phyloP scores from a whole-genome alignment of 2,113 vertebrate species.

The Ursus arctos region DNA sequence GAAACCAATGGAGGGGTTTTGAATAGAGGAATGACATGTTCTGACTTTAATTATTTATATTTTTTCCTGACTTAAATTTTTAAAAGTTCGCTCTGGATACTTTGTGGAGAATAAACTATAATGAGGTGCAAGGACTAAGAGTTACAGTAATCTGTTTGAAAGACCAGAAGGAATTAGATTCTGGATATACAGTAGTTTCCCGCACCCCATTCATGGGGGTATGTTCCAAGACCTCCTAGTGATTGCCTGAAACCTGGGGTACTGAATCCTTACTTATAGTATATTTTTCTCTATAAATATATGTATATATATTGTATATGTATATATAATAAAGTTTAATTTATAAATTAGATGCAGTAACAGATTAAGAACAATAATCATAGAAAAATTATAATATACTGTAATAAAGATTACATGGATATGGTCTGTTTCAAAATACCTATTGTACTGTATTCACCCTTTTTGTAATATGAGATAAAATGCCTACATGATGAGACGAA shows the following conservation, averaged over 20 bases:
- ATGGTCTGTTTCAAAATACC: neutral
- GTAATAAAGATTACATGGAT: neutral
- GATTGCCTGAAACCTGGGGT: neutral
- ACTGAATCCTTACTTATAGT: neutral
- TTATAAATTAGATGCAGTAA: neutral
- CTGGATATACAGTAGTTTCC: neutral
- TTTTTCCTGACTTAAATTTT: neutral
- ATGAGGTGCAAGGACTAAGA: neutral
- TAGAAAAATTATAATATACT: neutral
- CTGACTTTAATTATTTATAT: neutral
- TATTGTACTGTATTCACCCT: neutral
- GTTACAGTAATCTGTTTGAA: neutral
- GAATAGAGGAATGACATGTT: conserved; percentile 9
- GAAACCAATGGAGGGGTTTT: neutral
- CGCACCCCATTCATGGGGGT: neutral
- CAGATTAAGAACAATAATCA: neutral
- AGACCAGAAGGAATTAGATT: conserved; percentile 12
- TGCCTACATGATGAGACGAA: neutral
- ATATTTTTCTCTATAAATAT: neutral
- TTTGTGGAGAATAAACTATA: conserved; percentile 9
- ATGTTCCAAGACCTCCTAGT: neutral
- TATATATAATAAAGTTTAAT: neutral
- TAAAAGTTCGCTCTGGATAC: neutral
- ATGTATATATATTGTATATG: neutral
- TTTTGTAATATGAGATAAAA: neutral